Evolutionary conservation across 2,888 invertebrate genomes (phyloP), one percentile per base, ranked within the genome.

Genomic region (Anagyrus pseudococci): DNA sequence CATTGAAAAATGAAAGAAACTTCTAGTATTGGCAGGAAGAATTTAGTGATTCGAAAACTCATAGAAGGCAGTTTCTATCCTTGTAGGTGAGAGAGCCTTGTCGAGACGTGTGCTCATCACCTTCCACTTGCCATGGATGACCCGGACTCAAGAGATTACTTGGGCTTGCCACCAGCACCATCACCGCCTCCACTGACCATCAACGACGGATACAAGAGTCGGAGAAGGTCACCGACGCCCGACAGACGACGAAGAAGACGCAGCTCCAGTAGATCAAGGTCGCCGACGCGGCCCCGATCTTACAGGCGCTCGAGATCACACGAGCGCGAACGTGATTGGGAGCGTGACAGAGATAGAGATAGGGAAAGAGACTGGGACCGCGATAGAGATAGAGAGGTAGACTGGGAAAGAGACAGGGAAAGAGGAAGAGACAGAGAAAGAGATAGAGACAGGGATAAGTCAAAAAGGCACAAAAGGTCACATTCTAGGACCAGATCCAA

Each of bases 61-160:
- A 87, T 86, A 86, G 86, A 86, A 83, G 85, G 85, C 83, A 87
- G 87, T 87, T 86, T 81, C 87, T 86, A 86, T 87, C 85, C 86
- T 86, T 86, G 85, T 87, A 87, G 87, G 87, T 86, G 84, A 83
- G 71, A 67, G 68, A 65, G 25, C n/a, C n/a, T 50, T 50, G 55
- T 58, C 82, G 73, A 77, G 54, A 56, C 84, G 62, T 62, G 58
- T 83, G 83, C 81, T 83, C 84, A 84, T 83, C 83, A 84, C 83
- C 84, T 83, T 83, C 83, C 46, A 33, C 8, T 8, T 13, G 13
- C 84, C 79, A 82, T 6, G 85, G 77, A 85, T 82, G 73, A 85
- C 83, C 74, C 84, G 82, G 71, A 85, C 13, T 66, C 57, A 53
- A 70, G 29, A n/a, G 74, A 59, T 72, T 37, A 37, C 13, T 2